Percentiles rank a stretch among this genome's conserved stretches.
phyloP scores from a whole-genome alignment of 2,888 invertebrate species.

The Cephus runcator region DNA sequence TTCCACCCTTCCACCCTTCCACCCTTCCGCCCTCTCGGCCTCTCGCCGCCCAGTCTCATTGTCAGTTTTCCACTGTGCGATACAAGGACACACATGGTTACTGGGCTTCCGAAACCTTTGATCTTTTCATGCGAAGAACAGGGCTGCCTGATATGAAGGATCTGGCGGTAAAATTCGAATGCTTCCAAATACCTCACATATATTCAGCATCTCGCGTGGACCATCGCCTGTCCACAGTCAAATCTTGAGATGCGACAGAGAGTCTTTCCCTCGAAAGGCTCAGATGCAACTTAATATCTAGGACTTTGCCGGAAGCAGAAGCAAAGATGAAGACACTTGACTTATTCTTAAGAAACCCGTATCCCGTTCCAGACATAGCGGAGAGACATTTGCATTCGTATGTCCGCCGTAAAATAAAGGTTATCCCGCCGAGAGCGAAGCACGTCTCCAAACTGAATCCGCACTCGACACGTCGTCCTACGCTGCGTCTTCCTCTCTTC shows the following conservation, averaged over 20 bases:
- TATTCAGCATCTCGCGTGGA: too few species aligned
- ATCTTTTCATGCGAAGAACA: neutral
- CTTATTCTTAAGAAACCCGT: neutral
- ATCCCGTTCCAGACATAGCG: neutral
- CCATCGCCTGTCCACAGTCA: neutral
- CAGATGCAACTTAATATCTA: neutral
- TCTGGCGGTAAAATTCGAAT: neutral
- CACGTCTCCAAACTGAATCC: conserved; percentile 52
- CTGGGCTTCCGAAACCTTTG: neutral
- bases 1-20: neutral
- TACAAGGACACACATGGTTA: neutral
- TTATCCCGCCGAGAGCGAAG: conserved; percentile 44
- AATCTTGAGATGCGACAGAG: neutral
- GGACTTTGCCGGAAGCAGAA: neutral
- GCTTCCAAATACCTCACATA: neutral
- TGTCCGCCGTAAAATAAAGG: conserved; percentile 50
- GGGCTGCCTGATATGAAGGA: neutral
- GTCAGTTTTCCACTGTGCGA: too few species aligned
- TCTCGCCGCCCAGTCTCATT: too few species aligned
- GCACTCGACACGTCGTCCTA: conserved; percentile 31
- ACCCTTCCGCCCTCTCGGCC: neutral
- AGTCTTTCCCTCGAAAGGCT: neutral
- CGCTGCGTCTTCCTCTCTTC: neutral
- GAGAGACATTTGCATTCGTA: conserved; percentile 49
- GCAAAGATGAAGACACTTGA: neutral